A percentile compares a stretch with the other conserved stretches of the same genome.
Conservation (phyloP, 2,888 invertebrate genomes). For the Malacosoma neustria region DNA sequence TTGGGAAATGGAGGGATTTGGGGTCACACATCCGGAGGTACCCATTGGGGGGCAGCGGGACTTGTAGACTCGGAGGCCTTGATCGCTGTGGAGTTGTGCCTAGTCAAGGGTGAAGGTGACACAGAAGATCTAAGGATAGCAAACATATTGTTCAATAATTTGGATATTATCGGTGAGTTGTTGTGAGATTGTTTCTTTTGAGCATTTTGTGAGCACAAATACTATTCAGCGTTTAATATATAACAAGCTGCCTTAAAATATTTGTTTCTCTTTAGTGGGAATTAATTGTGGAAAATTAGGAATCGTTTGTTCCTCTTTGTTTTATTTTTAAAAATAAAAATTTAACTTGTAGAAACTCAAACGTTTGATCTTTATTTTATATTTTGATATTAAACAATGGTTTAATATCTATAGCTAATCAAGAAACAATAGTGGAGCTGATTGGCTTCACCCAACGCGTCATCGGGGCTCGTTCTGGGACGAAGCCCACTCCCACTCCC, state of each 20-base stretch:
- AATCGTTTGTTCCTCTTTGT: too few species aligned
- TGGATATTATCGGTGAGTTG: conserved; percentile 90
- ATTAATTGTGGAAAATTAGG: too few species aligned
- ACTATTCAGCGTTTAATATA: too few species aligned
- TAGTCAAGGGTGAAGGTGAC: conserved; percentile 61
- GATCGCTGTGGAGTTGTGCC: conserved; percentile 75
- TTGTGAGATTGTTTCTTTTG: too few species aligned
- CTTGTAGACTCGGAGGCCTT: conserved; percentile 88
- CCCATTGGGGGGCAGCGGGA: conserved; percentile 80
- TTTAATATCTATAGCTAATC: conserved; percentile 84
- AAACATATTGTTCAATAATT: conserved; percentile 93
- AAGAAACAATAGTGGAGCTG: conserved; percentile 95
- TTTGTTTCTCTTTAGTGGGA: too few species aligned
- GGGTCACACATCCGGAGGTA: conserved; percentile 77
- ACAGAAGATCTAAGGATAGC: conserved; percentile 80
- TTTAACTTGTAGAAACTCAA: too few species aligned
- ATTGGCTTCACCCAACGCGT: conserved; percentile 90
- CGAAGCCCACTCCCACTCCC: conserved; percentile 20
- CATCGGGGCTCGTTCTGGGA: conserved; percentile 22
- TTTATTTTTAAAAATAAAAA: too few species aligned
- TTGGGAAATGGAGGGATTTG: conserved; percentile 62
- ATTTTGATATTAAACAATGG: too few species aligned
- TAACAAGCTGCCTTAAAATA: too few species aligned
- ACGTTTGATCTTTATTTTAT: too few species aligned
- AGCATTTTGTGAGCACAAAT: too few species aligned